phyloP scores from a whole-genome alignment of 2,113 vertebrate species.

The Halcyon malimbica region DNA sequence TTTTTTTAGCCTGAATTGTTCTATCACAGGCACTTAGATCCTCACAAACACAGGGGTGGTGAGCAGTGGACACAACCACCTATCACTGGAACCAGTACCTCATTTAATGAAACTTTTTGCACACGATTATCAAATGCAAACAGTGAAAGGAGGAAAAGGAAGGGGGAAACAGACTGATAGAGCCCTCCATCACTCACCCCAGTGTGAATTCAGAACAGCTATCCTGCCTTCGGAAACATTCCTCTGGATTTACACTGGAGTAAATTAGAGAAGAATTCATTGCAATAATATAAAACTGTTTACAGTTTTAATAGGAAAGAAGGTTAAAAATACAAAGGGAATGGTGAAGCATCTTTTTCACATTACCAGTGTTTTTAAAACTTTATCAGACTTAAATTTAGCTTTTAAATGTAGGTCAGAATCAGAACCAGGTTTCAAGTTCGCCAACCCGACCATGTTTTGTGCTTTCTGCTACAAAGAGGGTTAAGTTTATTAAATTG shows the following conservation, averaged over 20 bases:
- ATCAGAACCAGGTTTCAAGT: conserved; percentile 51
- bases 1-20: neutral
- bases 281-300: conserved; percentile 51
- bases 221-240: neutral
- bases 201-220: neutral
- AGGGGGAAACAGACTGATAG: neutral
- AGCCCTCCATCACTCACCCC: fast-evolving
- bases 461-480: conserved; percentile 3
- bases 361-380: conserved; percentile 45
- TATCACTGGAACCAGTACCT: neutral
- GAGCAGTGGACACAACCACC: neutral
- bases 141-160: neutral
- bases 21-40: neutral
- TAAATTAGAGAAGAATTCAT: conserved; percentile 55
- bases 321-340: conserved; percentile 46
- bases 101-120: neutral
- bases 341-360: conserved; percentile 47
- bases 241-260: conserved; percentile 45
- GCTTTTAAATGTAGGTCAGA: conserved; percentile 31
- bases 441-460: neutral
- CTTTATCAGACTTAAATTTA: conserved; percentile 45
- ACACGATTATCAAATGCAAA: neutral
- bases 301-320: conserved; percentile 49
- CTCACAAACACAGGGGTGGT: neutral
- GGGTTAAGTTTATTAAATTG: neutral